Evolutionary conservation across 2,113 vertebrate genomes (phyloP), one percentile per base, ranked within the genome.

Genomic region (Scartelaos histophorus): DNA sequence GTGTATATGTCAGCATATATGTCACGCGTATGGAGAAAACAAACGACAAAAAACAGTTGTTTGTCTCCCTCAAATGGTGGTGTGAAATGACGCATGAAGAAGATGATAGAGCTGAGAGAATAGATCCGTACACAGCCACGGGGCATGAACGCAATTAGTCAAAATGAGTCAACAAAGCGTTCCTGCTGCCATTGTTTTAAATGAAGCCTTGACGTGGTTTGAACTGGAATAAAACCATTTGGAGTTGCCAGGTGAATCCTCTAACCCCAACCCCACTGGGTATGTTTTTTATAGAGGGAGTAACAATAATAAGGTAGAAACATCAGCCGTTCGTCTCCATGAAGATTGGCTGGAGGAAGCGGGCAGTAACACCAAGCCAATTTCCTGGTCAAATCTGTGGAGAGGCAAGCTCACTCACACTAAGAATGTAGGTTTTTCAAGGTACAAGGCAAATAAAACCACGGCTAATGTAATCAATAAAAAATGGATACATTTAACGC

Each of bases 41-140:
- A 29, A 29, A 29, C n/a, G n/a, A n/a, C 2, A 29, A 29, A 29
- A 29, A 29, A 29, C 29, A 29, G 21, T 15, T 60, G 15, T 61
- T 34, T 34, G 58, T 61, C 58, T 61, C 58, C 25, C 58, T 61
- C 58, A 61, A 34, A 61, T 17, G 58, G 25, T 9, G 7, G 58
- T 61, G 58, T 61, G 58, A 61, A 34, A 61, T 61, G 34, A 61
- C 34, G 58, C 58, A 34, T 61, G 25, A 61, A 61, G 58, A 7
- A 15, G 25, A 61, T 34, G 58, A 61, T 17, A 24, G 57, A 61
- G 25, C 15, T 6, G 24, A 25, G 25, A 34, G 25, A 34, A 61
- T 61, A 25, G 25, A 17, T 61, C 34, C 19, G 58, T 25, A 34
- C 58, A 61, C 58, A 61, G 58, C 58, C 58, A 19, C 15, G 1